phyloP scores from a whole-genome alignment of 2,888 invertebrate species.

The Chrysolina americana region DNA sequence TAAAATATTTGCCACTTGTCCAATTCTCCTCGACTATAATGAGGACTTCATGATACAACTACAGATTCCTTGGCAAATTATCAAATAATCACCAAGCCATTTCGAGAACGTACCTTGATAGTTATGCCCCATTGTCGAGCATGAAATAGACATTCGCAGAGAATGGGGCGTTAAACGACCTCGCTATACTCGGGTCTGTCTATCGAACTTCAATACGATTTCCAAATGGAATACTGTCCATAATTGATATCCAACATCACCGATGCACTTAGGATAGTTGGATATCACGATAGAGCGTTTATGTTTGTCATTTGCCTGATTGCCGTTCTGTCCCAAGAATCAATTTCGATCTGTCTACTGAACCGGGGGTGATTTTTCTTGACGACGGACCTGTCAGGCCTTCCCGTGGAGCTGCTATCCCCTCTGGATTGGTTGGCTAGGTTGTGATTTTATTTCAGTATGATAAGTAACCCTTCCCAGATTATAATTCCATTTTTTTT shows the following conservation, averaged over 20 bases:
- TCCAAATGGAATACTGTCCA: constrained; percentile 16
- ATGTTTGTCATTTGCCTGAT: constrained; percentile 18
- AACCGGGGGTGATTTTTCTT: neutral
- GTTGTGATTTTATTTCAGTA: too few species aligned
- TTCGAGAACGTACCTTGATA: neutral
- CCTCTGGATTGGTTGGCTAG: too few species aligned
- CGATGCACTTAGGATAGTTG: neutral
- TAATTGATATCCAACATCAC: constrained; percentile 29
- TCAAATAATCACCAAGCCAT: neutral
- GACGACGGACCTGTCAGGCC: neutral
- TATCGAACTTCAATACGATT: constrained; percentile 20
- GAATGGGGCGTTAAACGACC: constrained; percentile 17
- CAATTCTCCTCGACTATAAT: too few species aligned
- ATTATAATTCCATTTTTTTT: too few species aligned
- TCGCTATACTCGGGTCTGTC: neutral
- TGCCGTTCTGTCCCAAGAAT: constrained; percentile 9
- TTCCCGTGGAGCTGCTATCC: neutral
- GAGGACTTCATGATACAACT: too few species aligned
- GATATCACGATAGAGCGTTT: constrained; percentile 13
- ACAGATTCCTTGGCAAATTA: too few species aligned
- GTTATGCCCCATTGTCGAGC: neutral
- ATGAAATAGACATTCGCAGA: neutral
- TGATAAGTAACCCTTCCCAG: too few species aligned
- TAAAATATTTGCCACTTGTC: too few species aligned
- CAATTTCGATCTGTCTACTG: neutral